Evolutionary conservation across 2,113 vertebrate genomes (phyloP).

Genomic region (Hemiscyllium ocellatum): DNA sequence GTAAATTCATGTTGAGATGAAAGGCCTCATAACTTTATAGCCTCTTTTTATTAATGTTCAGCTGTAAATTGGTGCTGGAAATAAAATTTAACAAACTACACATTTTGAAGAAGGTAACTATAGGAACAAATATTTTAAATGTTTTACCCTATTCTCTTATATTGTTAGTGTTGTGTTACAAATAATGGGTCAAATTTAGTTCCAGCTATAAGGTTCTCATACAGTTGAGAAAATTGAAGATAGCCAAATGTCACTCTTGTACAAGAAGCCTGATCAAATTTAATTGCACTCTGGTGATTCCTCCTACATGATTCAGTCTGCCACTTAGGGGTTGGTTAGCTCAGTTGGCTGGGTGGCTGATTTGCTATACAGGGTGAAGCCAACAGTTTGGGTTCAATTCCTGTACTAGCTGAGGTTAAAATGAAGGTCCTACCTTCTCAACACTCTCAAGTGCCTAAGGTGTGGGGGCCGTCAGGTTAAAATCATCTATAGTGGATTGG

Average conservation of each 20-base stretch:
- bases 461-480: no score
- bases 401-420: no score
- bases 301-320: no score
- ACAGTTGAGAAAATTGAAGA: background rate
- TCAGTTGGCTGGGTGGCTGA: no score
- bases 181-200: background rate
- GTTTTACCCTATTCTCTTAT: background rate
- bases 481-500: no score
- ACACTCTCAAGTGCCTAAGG: no score
- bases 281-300: background rate
- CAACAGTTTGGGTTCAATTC: no score
- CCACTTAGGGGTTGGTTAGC: no score
- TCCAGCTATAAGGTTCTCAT: background rate
- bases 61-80: background rate
- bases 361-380: no score
- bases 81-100: background rate
- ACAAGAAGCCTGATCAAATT: background rate
- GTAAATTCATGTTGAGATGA: slow-evolving; percentile 21
- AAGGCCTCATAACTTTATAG: slow-evolving; percentile 4
- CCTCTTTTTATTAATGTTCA: slow-evolving; percentile 1
- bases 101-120: slow-evolving; percentile 7
- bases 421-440: no score
- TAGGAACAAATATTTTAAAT: background rate
- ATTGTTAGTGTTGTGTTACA: background rate
- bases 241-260: background rate